A percentile compares a stretch with the other conserved stretches of the same genome.
Conservation (phyloP, 1,140 invertebrate species). For the Penaeus japonicus region DNA sequence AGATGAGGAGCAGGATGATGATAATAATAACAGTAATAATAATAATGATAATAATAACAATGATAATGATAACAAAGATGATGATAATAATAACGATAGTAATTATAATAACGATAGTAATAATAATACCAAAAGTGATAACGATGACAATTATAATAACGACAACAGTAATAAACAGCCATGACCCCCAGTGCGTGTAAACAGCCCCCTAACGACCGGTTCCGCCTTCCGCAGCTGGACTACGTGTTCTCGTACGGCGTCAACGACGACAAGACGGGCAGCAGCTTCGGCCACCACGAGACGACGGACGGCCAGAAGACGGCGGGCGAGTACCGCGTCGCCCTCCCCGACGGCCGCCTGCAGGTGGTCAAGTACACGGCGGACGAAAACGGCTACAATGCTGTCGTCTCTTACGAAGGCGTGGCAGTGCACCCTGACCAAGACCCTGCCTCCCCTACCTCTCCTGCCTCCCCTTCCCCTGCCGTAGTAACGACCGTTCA, state of each 20-base stretch:
- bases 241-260: neutral
- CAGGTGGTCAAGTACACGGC: conserved; percentile 41
- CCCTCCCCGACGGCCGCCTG: conserved; percentile 45
- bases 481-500: neutral
- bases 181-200: neutral
- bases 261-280: neutral
- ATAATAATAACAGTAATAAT: too few relatives aligned
- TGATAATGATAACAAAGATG: too few relatives aligned
- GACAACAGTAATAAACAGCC: neutral
- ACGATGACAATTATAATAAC: neutral
- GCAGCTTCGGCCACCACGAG: conserved; percentile 13
- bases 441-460: neutral
- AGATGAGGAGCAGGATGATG: too few relatives aligned
- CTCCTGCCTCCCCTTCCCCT: neutral
- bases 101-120: neutral
- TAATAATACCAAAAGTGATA: neutral
- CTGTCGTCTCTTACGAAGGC: neutral
- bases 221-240: neutral
- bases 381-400: neutral
- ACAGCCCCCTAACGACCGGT: neutral
- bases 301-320: neutral
- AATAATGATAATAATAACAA: too few relatives aligned
- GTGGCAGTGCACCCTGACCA: neutral
- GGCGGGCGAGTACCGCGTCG: conserved; percentile 49
- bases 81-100: too few relatives aligned